Evolutionary conservation across 1,140 invertebrate genomes (phyloP).

Genomic region (Polyergus mexicanus): DNA sequence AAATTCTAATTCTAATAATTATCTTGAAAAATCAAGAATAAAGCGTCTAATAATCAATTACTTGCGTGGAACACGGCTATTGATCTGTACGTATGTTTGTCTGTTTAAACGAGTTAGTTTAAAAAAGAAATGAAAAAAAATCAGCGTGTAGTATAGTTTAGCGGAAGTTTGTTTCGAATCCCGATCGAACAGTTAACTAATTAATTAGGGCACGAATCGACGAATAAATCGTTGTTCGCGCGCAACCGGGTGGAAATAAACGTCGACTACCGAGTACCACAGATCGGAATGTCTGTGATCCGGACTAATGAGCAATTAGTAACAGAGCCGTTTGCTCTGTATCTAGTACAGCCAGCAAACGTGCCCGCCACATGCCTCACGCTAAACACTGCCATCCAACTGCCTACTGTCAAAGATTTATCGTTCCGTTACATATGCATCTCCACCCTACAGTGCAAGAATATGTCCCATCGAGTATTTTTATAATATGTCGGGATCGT

Average conservation of each 20-base stretch:
- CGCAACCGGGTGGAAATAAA: slow-evolving; percentile 50
- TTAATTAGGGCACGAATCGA: slow-evolving; percentile 49
- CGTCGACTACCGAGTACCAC: background rate
- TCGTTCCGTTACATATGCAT: slow-evolving; percentile 16
- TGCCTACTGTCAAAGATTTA: slow-evolving; percentile 64
- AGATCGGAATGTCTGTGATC: slow-evolving; percentile 71
- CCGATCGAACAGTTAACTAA: slow-evolving; percentile 36
- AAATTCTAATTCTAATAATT: too few relatives aligned
- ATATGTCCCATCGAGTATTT: slow-evolving; percentile 10
- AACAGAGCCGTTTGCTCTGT: slow-evolving; percentile 53
- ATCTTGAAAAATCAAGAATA: too few relatives aligned
- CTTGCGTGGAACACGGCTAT: background rate
- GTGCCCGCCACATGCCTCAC: slow-evolving; percentile 58
- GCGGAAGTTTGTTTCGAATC: background rate
- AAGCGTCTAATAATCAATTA: too few relatives aligned
- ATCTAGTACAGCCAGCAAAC: slow-evolving; percentile 54
- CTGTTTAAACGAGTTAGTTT: background rate
- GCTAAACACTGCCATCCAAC: slow-evolving; percentile 24
- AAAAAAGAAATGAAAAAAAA: background rate
- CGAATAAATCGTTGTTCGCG: slow-evolving; percentile 36
- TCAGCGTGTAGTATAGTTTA: background rate
- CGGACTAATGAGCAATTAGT: slow-evolving; percentile 81
- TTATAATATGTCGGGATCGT: slow-evolving; percentile 5
- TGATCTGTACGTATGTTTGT: background rate
- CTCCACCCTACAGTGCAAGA: background rate